These are phyloP conservation scores for Protaetia brevitarsis DNA, from an alignment of 1,140 invertebrate species.

Conservation along the genomic window DNA sequence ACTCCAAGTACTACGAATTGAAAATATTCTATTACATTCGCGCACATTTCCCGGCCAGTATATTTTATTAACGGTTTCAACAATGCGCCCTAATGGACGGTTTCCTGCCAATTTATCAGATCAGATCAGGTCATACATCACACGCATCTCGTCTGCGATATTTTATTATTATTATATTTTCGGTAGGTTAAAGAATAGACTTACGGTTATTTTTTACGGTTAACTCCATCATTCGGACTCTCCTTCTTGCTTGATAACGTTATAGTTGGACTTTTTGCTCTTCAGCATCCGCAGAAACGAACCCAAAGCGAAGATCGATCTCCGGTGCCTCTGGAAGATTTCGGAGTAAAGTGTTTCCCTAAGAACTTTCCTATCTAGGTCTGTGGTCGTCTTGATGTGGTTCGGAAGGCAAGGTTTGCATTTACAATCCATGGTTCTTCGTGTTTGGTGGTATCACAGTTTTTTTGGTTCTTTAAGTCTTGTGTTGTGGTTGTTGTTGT, in stretches of 20 bases:
- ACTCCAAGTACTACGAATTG: too few species aligned
- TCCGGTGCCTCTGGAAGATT: conserved; percentile 74
- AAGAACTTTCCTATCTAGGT: conserved; percentile 64
- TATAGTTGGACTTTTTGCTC: conserved; percentile 76
- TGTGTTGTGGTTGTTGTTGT: not conserved
- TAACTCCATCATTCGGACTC: conserved; percentile 43
- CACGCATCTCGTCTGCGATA: too few species aligned
- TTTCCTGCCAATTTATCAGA: too few species aligned
- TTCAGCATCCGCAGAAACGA: conserved; percentile 77
- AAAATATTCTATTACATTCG: too few species aligned
- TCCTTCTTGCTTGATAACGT: conserved; percentile 65
- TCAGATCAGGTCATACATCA: too few species aligned
- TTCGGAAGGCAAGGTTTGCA: conserved; percentile 24
- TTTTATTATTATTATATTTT: too few species aligned
- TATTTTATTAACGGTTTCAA: too few species aligned
- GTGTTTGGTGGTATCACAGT: not conserved
- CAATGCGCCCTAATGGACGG: too few species aligned
- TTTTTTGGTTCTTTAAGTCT: not conserved
- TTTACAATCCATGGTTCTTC: conserved; percentile 26
- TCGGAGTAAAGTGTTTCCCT: conserved; percentile 75
- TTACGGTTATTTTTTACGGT: too few species aligned
- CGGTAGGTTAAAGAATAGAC: too few species aligned
- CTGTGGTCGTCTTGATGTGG: conserved; percentile 35
- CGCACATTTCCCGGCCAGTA: too few species aligned
- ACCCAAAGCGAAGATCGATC: conserved; percentile 74